Evolutionary conservation across 2,888 invertebrate species (phyloP), one percentile per base, ranked within the genome.

Genomic region (Drosophila testacea): DNA sequence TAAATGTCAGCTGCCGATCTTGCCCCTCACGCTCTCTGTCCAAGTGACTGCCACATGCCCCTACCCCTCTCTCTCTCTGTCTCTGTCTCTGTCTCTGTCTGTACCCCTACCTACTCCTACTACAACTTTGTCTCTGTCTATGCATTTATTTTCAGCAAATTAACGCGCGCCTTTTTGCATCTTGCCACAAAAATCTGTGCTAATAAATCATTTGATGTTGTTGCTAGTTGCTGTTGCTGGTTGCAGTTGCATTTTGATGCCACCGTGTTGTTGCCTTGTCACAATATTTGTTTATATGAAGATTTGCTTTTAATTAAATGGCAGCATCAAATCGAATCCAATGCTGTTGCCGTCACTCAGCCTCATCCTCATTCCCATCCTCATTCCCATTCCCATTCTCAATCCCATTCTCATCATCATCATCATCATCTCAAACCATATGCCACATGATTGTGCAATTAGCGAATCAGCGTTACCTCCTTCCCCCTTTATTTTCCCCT

Each of bases 61-160:
- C 4, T 1, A 0, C 32, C 7, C 6, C 30, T 6, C 4, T n/a
- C 0, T 9, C 6, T 5, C 22, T 22, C 42, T 4, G 0, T 7
- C 30, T 32, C 6, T 7, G 7, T 7, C n/a, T 11, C 38, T 16
- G 6, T 16, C 61, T 4, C 47, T 44, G 32, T 32, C 32, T 32
- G 9, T 32, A 6, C 80, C 16, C 16, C 10, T 27, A 1, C 6
- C 36, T 41, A 3, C 13, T 48, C 27, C 48, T 11, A 1, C 16
- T 47, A 67, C 69, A 66, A 47, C 47, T 55, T 42, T 64, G 63
- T 77, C 51, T 61, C 64, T 65, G 60, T 77, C 50, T 66, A 60
- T 65, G 61, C 81, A 88, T 81, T 88, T 88, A 88, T 84, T 88
- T 88, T 85, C 81, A 89, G 80, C 90, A 85, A 88, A 89, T 85